These are phyloP conservation scores for Antheraea yamamai DNA, from an alignment of 2,888 invertebrate genomes.

Conservation along the genomic window DNA sequence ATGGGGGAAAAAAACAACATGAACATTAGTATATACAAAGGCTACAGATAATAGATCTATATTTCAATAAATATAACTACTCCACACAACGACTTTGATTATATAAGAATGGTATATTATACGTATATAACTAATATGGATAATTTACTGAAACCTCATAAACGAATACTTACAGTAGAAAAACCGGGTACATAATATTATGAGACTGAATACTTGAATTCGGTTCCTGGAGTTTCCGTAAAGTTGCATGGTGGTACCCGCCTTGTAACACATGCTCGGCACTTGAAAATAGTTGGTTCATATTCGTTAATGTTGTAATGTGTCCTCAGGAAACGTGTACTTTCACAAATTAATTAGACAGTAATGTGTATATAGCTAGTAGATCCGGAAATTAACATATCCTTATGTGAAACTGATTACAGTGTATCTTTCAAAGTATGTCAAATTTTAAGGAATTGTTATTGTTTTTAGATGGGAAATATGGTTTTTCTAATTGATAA, in stretches of 20 bases:
- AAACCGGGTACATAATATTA: conserved; percentile 94
- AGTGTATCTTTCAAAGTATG: not conserved
- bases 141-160: not conserved
- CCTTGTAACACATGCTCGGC: conserved; percentile 88
- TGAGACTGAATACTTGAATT: conserved; percentile 87
- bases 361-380: too few relatives aligned
- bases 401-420: not conserved
- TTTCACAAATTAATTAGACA: not conserved
- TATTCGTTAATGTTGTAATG: conserved; percentile 26
- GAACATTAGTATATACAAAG: too few relatives aligned
- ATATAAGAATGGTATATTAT: not conserved
- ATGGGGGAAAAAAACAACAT: too few relatives aligned
- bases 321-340: not conserved
- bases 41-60: too few relatives aligned
- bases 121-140: too few relatives aligned
- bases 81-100: not conserved
- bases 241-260: conserved; percentile 91
- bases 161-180: conserved; percentile 85
- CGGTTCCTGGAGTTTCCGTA: conserved; percentile 90
- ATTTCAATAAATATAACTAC: not conserved
- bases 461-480: not conserved
- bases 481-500: too few relatives aligned
- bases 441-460: not conserved
- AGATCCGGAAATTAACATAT: not conserved
- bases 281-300: conserved; percentile 65